Evolutionary conservation across 2,888 invertebrate species (phyloP).

Genomic region (Lasioglossum morio): DNA sequence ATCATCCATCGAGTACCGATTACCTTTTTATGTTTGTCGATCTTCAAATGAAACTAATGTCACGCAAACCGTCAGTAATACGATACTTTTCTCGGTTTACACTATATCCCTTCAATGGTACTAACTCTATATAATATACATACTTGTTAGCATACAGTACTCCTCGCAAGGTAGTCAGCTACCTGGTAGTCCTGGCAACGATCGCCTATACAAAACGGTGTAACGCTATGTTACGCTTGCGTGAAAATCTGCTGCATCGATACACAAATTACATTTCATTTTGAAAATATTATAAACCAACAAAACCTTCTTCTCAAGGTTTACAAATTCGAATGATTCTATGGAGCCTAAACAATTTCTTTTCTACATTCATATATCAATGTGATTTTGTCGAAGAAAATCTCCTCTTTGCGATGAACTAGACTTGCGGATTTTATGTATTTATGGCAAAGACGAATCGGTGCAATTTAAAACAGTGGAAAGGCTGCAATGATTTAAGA

Average conservation of each 20-base stretch:
- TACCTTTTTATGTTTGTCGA: conserved; percentile 53
- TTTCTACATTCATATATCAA: too few relatives aligned
- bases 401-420: too few relatives aligned
- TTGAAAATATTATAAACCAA: background rate
- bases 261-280: conserved; percentile 34
- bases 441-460: too few relatives aligned
- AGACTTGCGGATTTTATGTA: too few relatives aligned
- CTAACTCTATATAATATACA: conserved; percentile 47
- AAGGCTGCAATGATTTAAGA: too few relatives aligned
- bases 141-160: conserved; percentile 36
- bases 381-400: too few relatives aligned
- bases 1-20: conserved; percentile 19
- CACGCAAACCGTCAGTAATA: conserved; percentile 23
- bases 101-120: conserved; percentile 40
- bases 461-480: too few relatives aligned
- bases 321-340: too few relatives aligned
- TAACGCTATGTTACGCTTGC: conserved; percentile 62
- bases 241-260: conserved; percentile 61
- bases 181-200: conserved; percentile 71
- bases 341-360: too few relatives aligned
- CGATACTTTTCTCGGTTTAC: conserved; percentile 48
- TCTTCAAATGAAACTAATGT: conserved; percentile 13
- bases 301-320: background rate
- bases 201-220: conserved; percentile 62
- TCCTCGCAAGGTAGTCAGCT: conserved; percentile 44